Evolutionary conservation across 2,888 invertebrate genomes (phyloP).

Genomic region (Acronicta leporina): DNA sequence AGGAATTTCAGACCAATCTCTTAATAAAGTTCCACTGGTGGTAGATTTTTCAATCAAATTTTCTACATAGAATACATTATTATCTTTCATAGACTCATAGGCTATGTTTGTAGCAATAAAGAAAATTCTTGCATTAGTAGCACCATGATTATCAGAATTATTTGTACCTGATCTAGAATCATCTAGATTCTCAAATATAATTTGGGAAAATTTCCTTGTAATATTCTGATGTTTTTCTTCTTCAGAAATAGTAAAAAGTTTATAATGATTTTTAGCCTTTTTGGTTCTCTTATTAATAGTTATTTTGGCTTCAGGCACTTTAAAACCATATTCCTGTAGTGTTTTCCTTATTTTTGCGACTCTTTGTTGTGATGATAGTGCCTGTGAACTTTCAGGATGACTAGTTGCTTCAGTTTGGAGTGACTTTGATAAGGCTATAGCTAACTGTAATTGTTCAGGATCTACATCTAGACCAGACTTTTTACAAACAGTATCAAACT

Average conservation of each 20-base stretch:
- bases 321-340: slow-evolving; percentile 90
- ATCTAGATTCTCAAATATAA: slow-evolving; percentile 68
- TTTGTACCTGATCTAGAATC: slow-evolving; percentile 24
- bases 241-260: slow-evolving; percentile 68
- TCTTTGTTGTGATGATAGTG: slow-evolving; percentile 69
- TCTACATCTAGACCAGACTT: slow-evolving; percentile 87
- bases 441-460: slow-evolving; percentile 91
- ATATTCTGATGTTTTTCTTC: slow-evolving; percentile 75
- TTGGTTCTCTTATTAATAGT: slow-evolving; percentile 58
- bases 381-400: slow-evolving; percentile 40
- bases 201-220: slow-evolving; percentile 73
- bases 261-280: slow-evolving; percentile 68
- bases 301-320: slow-evolving; percentile 74
- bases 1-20: slow-evolving; percentile 90
- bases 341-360: slow-evolving; percentile 83
- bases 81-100: slow-evolving; percentile 69
- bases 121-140: slow-evolving; percentile 55
- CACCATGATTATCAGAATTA: slow-evolving; percentile 23
- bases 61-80: slow-evolving; percentile 80
- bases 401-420: slow-evolving; percentile 59
- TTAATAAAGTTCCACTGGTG: slow-evolving; percentile 85
- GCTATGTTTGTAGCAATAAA: slow-evolving; percentile 68
- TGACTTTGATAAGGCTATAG: slow-evolving; percentile 91
- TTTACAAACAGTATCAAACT: slow-evolving; percentile 81
- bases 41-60: slow-evolving; percentile 80